Evolutionary conservation across 2,888 invertebrate species (phyloP), one percentile per base, ranked within the genome.

Genomic region (Escarpia spicata): DNA sequence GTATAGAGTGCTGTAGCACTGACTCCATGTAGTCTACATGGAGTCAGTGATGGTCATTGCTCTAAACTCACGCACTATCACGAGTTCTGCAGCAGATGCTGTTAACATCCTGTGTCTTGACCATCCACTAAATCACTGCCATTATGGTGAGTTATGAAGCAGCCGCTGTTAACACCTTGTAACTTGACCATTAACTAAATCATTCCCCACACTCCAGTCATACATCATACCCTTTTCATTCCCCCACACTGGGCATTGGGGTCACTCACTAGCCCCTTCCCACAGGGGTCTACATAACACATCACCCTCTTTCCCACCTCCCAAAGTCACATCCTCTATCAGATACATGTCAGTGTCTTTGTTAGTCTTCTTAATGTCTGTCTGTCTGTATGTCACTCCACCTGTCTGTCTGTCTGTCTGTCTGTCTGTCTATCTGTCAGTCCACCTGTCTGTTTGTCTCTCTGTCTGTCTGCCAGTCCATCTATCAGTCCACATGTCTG

Each of bases 131-230:
- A 75, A 75, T 75, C 75, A 26, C n/a, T 26, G 6, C n/a, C 75
- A 4, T 26, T 75, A 75, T 75, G 75, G 19, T 75, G 75, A 75
- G 75, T 75, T 75, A 75, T 75, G 75, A 3, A 26, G 75, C 75
- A 75, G 75, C 15, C 3, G 75, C 75, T 26, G 75, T 75, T 75
- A 75, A 75, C 75, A 75, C n/a, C 26, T 75, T 75, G 75, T 75
- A 75, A 75, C 75, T n/a, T 75, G 75, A 75, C 75, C 19, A 75
- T 75, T 75, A 75, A n/a, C 75, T 75, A 75, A 75, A 75, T 75
- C 4, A 75, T 75, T 26, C 26, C 75, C 75, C 75, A 75, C 75
- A 19, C 19, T 75, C 3, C 19, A 26, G 75, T n/a, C 75, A 52
- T 75, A 75, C 6, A 75, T 75, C 26, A 75, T 75, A 15, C 26